phyloP scores from a whole-genome alignment of 2,113 vertebrate species.

The Dicentrarchus labrax region DNA sequence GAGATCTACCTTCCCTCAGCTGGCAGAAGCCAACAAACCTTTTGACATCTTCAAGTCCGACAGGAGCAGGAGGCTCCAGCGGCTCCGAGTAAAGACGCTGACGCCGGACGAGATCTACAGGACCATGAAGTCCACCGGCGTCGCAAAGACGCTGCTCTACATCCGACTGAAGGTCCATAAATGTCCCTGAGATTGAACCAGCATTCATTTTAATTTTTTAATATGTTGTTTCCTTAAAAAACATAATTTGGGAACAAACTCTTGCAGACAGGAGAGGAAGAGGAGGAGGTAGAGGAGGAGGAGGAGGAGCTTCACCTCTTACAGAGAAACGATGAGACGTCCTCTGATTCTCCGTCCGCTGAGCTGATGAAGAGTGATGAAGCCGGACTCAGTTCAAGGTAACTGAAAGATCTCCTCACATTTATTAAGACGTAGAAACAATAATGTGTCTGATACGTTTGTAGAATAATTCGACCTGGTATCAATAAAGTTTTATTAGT shows the following conservation, averaged over 20 bases:
- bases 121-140: background rate
- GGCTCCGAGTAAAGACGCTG: background rate
- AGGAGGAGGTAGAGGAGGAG: slow-evolving; percentile 21
- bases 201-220: too few relatives aligned
- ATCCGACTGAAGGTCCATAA: slow-evolving; percentile 40
- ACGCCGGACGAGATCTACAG: slow-evolving; percentile 48
- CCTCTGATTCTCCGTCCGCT: background rate
- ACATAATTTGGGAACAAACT: background rate
- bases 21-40: background rate
- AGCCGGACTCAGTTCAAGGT: background rate
- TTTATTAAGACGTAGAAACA: too few relatives aligned
- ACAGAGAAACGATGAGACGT: rapidly evolving
- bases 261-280: slow-evolving; percentile 27
- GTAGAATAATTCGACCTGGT: too few relatives aligned
- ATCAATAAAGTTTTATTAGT: too few relatives aligned
- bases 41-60: slow-evolving; percentile 32
- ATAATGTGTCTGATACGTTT: too few relatives aligned
- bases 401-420: background rate
- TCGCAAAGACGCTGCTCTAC: slow-evolving; percentile 35
- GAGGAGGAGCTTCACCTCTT: background rate
- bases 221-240: background rate
- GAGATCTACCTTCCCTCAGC: slow-evolving; percentile 56
- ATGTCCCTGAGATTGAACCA: background rate
- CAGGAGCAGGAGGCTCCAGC: slow-evolving; percentile 35
- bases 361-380: background rate